Evolutionary conservation across 2,888 invertebrate species (phyloP), one percentile per base, ranked within the genome.

Genomic region (Herminia tarsipennalis): DNA sequence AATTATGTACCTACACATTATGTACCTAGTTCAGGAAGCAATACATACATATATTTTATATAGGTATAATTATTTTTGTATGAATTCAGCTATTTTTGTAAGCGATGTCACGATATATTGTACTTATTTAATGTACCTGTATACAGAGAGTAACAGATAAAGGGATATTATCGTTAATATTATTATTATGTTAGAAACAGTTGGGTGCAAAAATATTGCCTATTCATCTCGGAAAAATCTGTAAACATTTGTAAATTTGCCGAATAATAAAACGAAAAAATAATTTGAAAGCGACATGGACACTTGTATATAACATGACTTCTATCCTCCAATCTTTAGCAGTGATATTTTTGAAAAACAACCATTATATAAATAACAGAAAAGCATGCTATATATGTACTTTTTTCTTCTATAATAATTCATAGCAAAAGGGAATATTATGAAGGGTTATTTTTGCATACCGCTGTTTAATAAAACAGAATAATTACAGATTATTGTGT

Each of bases 81-180:
- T 42, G 37, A 48, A 56, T 32, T 54, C 56, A 40, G 45, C 43
- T 65, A 65, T 65, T 66, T 66, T 66, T 54, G 22, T 59, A 66
- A 50, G 35, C 18, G 36, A 49, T 37, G 50, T 48, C 55, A 56
- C 58, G 25, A 53, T 57, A 55, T 41, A n/a, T 14, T 66, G 74
- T 76, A 71, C 70, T 73, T 73, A 74, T 66, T 33, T 10, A 43
- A 58, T 35, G 73, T 76, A 74, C 76, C 74, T 74, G 73, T 56
- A 53, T 61, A 63, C 44, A 60, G 39, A 50, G 56, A 52, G 50
- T 55, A 61, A 57, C 52, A 56, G 44, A n/a, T 44, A 41, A 55
- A 55, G 6, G 2, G 34, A 50, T 41, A 47, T 56, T 52, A 34
- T 36, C 10, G 10, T 18, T 33, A n/a, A 16, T 14, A 34, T 14